Evolutionary conservation across 2,797 vertebrate species (phyloP), one percentile per base, ranked within the genome.

Genomic region (Pitangus sulphuratus): DNA sequence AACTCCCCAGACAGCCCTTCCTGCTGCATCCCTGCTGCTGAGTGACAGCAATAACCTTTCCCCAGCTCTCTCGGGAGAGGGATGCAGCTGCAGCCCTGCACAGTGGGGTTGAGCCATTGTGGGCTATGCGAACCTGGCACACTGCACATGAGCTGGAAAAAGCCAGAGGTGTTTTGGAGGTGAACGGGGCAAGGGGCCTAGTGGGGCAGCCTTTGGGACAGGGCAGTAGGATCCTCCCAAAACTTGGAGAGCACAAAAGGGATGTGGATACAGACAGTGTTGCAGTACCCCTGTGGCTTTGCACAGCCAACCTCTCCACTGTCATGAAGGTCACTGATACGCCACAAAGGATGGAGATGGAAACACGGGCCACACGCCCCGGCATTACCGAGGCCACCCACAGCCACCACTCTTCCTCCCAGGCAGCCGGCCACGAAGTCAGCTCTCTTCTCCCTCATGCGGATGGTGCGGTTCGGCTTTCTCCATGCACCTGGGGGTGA

Each of bases 401-500:
- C 95, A 4, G 98, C 99, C 74, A 99, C 98, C 84, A 99, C 98
- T 87, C 98, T 97, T 97, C 99, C 99, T 85, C 99, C 99, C 48
- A 99, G 98, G 84, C 98, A 99, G 65, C 99, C 99, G 3, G 99
- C 98, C 95, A 99, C 98, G 48, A 99, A 99, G 97, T 99, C 99
- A 0, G 99, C 99, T 90, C 99, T 98, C 98, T 99, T 99, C 96
- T 99, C 99, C 96, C 98, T 99, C 99, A 99, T 99, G 91, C 99
- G 98, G 78, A 98, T 98, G 40, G 97, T 97, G 1, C 99, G 98
- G 58, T 95, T 98, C 24, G 99, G 98, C 96, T 99, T 99, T 95
- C 98, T 98, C 99, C 99, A 99, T 12, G 97, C 97, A 89, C 99
- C 99, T 99, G 97, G 24, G 90, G 71, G 90, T 6, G 62, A 97